Evolutionary conservation across 2,113 vertebrate genomes (phyloP), one percentile per base, ranked within the genome.

Genomic region (Tragelaphus buxtoni): DNA sequence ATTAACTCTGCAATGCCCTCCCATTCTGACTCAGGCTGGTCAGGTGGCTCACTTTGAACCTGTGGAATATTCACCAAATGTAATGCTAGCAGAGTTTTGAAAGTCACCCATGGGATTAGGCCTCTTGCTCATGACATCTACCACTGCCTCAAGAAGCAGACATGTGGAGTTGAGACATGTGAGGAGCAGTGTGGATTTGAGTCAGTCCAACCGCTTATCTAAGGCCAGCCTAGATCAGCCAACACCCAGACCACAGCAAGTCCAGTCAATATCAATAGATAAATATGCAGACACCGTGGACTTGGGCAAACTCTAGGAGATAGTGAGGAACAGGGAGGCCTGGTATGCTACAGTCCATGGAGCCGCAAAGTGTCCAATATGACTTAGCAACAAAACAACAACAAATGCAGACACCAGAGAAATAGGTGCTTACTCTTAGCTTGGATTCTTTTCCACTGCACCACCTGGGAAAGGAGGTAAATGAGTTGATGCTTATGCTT

Each of bases 361-460:
- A 16, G 10, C n/a, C 26, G 30, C 13, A 26, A 1, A 80, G 12
- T 47, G 51, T 85, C 63, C 28, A 63, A 65, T 88, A 10, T 9
- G 4, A 16, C 35, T 56, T 60, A 3, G 65, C 2, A 0, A 69
- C 18, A 22, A 18, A 39, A 69, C n/a, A 35, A 35, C 65, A 69
- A 69, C n/a, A 69, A 39, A 69, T 6, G 4, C 18, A 39, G n/a
- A 69, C 65, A 20, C 65, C n/a, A 39, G 18, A 69, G 65, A 39
- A 35, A n/a, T 69, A 69, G 11, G n/a, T 24, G 35, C 13, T 61
- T 65, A 35, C 32, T 77, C 7, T 18, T 20, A 42, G 6, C 4
- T 61, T 32, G 22, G 1, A 65, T 49, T 32, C 16, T n/a, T 74
- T 51, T 0, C 18, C 2, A 53, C 3, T 30, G 32, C 12, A 1